Base-by-base conservation (phyloP, 2,888 invertebrate genomes). In the Dermolepida albohirtum region DNA sequence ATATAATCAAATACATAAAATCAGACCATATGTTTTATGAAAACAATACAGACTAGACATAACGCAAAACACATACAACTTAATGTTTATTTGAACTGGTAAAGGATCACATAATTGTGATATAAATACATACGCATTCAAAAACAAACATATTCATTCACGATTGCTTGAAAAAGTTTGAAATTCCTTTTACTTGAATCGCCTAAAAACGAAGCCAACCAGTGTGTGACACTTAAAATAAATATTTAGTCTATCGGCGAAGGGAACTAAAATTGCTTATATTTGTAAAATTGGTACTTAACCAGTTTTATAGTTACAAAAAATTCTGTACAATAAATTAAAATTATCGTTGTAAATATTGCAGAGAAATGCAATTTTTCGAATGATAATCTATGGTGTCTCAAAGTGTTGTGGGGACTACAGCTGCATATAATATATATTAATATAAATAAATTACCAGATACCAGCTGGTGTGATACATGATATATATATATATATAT, bases 231-330 rank as follows among this genome's bases (percentile, higher is more conserved):
- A 50, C 41, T 64, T 50, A 64, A 64, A 47, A 39, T 64, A 64
- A 64, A 64, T 64, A 64, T 64, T 64, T 64, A 64, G 64, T 64
- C 64, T 64, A 51, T 41, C 12, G 40, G 41, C 6, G 41, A 22
- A 55, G 41, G 55, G 40, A 55, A 55, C 55, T 40, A 41, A 55
- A 41, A 55, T 55, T 41, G n/a, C 41, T 55, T 55, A 41, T 41
- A 55, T 55, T 41, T 55, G 55, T 55, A 22, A 41, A 55, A 41
- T 55, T 55, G 41, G n/a, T 14, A 55, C 41, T 55, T 17, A n/a
- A 41, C 16, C 22, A 17, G 47, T 14, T 14, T 14, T 47, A n/a
- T n/a, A n/a, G n/a, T n/a, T n/a, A 8, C 47, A 8, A 8, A 34
- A 34, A 1, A 34, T 34, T 6, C 2, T 22, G 22, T 22, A 4